A percentile compares a stretch with the other conserved stretches of the same genome.
Conservation (phyloP, 2,113 vertebrate genomes). For the Dromaius novaehollandiae region DNA sequence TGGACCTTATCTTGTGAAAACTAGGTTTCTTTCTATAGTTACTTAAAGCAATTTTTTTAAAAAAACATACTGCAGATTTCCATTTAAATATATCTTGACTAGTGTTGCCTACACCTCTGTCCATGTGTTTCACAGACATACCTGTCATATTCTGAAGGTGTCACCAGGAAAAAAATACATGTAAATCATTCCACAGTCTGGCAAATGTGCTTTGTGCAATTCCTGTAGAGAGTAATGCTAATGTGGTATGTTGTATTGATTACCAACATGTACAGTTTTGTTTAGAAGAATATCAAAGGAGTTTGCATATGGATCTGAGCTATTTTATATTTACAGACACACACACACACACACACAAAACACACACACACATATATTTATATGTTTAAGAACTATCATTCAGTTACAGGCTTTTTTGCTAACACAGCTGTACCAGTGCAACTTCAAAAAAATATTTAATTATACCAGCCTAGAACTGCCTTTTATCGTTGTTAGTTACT, state of each 20-base stretch:
- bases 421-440: not conserved
- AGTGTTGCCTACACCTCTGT: not conserved
- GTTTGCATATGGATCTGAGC: not conserved
- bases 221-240: not conserved
- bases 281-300: not conserved
- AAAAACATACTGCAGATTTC: not conserved
- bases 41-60: not conserved
- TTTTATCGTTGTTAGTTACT: not conserved
- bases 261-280: not conserved
- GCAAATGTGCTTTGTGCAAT: not conserved
- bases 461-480: not conserved
- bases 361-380: no score
- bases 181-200: constrained; percentile 22
- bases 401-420: not conserved
- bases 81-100: not conserved
- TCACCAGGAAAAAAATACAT: not conserved
- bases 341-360: no score
- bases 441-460: not conserved
- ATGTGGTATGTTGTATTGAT: not conserved
- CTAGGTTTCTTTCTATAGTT: not conserved
- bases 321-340: no score
- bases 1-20: not conserved
- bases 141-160: not conserved
- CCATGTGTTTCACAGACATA: not conserved
- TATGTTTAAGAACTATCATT: not conserved